Conservation (phyloP, 2,113 vertebrate genomes). For the Nestor notabilis region DNA sequence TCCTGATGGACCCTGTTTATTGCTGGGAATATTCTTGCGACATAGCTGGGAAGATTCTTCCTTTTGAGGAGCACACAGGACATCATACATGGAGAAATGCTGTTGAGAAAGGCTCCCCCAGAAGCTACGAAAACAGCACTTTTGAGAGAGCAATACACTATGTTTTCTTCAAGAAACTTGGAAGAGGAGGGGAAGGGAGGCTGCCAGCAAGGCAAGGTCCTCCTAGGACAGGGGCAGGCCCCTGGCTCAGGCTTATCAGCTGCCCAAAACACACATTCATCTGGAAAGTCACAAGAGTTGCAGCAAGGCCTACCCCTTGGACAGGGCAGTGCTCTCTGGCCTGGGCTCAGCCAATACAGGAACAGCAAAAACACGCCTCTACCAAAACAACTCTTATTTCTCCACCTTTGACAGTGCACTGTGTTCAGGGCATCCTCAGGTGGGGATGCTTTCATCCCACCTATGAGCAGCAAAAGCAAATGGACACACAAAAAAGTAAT, state of each 20-base stretch:
- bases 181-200: neutral
- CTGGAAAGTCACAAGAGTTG: slow-evolving; percentile 8
- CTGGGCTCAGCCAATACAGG: neutral
- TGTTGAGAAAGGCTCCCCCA: neutral
- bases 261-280: slow-evolving; percentile 40
- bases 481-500: neutral
- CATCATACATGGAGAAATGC: neutral
- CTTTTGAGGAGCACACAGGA: neutral
- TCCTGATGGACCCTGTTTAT: neutral
- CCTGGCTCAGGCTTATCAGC: slow-evolving; percentile 54
- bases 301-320: neutral
- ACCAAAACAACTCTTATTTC: neutral
- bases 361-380: neutral
- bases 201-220: slow-evolving; percentile 21
- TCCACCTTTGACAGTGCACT: neutral
- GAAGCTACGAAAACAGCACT: neutral
- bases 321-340: neutral
- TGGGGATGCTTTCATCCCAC: neutral
- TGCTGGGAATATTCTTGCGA: neutral
- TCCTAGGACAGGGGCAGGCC: slow-evolving; percentile 32
- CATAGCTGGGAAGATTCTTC: neutral
- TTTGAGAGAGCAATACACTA: neutral
- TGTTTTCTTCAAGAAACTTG: neutral
- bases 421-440: neutral
- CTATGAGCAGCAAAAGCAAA: rapidly evolving